Evolutionary conservation across 2,888 invertebrate species (phyloP).

Genomic region (Andrena fulva): DNA sequence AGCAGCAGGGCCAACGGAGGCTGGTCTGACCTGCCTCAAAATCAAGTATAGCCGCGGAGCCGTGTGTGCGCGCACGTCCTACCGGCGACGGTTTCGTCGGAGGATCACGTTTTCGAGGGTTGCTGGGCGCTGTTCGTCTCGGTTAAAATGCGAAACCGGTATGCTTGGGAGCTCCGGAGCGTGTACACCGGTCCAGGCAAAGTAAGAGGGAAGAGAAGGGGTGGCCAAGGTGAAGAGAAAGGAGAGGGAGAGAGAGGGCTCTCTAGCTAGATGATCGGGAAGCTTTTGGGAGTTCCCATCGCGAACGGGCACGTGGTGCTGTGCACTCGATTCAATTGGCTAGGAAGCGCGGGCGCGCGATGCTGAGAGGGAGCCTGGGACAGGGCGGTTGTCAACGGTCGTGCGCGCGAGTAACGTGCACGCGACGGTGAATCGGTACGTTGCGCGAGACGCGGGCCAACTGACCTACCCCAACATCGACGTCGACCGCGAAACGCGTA

Average conservation of each 20-base stretch:
- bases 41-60: conserved; percentile 57
- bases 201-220: conserved; percentile 27
- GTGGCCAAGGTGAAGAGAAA: conserved; percentile 23
- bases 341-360: conserved; percentile 28
- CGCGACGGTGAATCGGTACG: conserved; percentile 36
- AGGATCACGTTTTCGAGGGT: conserved; percentile 57
- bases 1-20: conserved; percentile 23
- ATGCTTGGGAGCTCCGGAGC: conserved; percentile 29
- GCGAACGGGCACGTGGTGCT: conserved; percentile 17
- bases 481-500: conserved; percentile 6
- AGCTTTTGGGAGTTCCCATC: conserved; percentile 45
- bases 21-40: conserved; percentile 69
- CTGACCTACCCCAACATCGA: conserved; percentile 59
- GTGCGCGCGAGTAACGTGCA: conserved; percentile 38
- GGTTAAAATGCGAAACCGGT: conserved; percentile 69
- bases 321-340: conserved; percentile 43
- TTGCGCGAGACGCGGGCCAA: conserved; percentile 14
- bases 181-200: conserved; percentile 10
- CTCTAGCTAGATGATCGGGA: conserved; percentile 17
- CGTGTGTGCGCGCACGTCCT: conserved; percentile 23
- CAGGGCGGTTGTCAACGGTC: conserved; percentile 59
- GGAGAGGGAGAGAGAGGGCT: not conserved
- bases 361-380: conserved; percentile 37
- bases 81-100: conserved; percentile 34
- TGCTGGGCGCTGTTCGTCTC: conserved; percentile 25